Conservation (phyloP, 92 coral and sea anemone species). For the Desmophyllum pertusum region DNA sequence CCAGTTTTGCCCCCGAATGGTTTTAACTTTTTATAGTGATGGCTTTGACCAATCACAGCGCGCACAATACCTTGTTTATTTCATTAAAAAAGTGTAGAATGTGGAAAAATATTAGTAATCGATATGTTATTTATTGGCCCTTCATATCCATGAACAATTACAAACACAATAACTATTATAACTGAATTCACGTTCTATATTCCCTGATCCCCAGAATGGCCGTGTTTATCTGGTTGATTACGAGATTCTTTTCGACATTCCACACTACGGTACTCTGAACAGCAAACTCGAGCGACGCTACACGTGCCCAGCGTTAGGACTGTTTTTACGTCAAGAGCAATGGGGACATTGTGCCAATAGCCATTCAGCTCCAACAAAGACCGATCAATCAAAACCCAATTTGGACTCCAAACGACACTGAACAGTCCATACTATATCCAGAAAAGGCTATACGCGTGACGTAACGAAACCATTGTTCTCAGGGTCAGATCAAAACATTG, state of each 20-base stretch:
- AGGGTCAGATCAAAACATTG: no score
- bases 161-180: not conserved
- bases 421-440: no score
- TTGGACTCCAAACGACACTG: conserved; percentile 84
- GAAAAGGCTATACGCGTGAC: no score
- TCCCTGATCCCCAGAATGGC: conserved; percentile 30
- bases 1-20: no score
- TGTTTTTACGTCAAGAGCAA: conserved; percentile 80
- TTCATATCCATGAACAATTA: no score
- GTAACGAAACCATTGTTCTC: no score
- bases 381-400: conserved; percentile 78
- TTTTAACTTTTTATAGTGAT: no score
- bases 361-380: conserved; percentile 79
- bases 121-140: not conserved
- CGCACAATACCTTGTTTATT: no score
- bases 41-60: no score
- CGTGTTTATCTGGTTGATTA: conserved; percentile 66
- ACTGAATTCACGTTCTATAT: not conserved
- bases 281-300: conserved; percentile 42
- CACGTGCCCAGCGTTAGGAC: conserved; percentile 69
- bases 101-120: no score
- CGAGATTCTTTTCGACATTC: conserved; percentile 53
- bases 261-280: conserved; percentile 45
- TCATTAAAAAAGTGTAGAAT: no score
- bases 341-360: conserved; percentile 84